Base-by-base conservation (phyloP, 64 coral and sea anemone species). In the Astreopora myriophthalma region DNA sequence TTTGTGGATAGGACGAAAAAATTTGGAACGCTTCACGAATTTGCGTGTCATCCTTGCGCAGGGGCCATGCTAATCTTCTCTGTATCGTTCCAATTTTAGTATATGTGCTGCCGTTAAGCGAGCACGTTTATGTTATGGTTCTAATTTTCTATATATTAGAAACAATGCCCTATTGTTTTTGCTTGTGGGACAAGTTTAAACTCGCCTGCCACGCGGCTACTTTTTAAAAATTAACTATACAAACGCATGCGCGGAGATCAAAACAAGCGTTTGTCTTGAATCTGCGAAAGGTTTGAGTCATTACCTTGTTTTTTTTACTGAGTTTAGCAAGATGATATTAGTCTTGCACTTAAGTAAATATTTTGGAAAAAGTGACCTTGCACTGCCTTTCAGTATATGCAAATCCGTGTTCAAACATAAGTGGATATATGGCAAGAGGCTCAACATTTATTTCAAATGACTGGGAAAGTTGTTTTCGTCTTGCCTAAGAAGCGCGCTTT, bases 71-170 rank as follows among this genome's bases (percentile, higher is more conserved):
- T 64, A 64, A 64, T 64, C 23, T 64, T 64, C 61, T 64, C 61
- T 64, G 61, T 64, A 64, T 64, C 61, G 61, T 64, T 64, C 61
- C 61, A 64, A 64, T 64, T 64, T 64, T 64, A 64, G 61, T 64
- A 64, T 64, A 64, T 64, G 61, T 64, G 61, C 61, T 64, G 61
- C 61, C 61, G 61, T n/a, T n/a, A 64, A 64, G 61, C 61, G 61
- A 64, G 61, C 61, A 64, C 61, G 61, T 64, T 10, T 6, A 26
- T 1, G 11, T 1, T 17, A 0, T 17, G 20, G 2, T 24, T 11
- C 23, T 24, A 26, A 0, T 22, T 26, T 27, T 5, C 22, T 64
- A 64, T 64, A 64, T 64, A 64, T 64, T 64, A 22, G 5, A 64
- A n/a, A 64, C 61, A 64, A 8, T 64, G 20, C 5, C 0, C 1